phyloP scores from a whole-genome alignment of 2,888 invertebrate species.

The Arrhopalites spinosus region DNA sequence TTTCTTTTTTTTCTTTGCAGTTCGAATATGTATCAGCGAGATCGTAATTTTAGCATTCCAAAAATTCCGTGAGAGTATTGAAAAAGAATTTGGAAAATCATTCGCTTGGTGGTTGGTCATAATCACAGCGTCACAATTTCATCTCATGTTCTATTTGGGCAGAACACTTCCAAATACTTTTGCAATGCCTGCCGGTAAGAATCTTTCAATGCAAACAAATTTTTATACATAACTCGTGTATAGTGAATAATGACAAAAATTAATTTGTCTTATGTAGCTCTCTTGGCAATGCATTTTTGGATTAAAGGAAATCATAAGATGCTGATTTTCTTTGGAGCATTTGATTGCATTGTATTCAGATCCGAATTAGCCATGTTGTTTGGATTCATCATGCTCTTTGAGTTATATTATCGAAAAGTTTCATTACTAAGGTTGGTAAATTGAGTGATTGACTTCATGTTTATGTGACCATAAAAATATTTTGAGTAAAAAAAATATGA shows the following conservation, averaged over 20 bases:
- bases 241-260: background rate
- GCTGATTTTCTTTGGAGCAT: conserved; percentile 83
- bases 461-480: no score
- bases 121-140: conserved; percentile 91
- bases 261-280: conserved; percentile 66
- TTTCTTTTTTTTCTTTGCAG: conserved; percentile 62
- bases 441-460: no score
- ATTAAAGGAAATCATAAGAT: conserved; percentile 72
- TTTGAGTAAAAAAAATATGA: no score
- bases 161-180: conserved; percentile 94
- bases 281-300: conserved; percentile 85
- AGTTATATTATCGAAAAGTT: conserved; percentile 74
- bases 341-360: conserved; percentile 86
- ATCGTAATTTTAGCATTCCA: conserved; percentile 77
- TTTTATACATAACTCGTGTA: no score
- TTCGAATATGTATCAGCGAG: conserved; percentile 77
- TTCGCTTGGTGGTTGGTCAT: conserved; percentile 81
- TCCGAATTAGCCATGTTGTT: conserved; percentile 84
- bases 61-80: conserved; percentile 73
- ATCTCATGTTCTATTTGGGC: conserved; percentile 95
- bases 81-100: conserved; percentile 75
- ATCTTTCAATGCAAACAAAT: background rate
- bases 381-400: conserved; percentile 81
- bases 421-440: conserved; percentile 72
- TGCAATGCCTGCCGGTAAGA: conserved; percentile 84